Evolutionary conservation across 2,113 vertebrate species (phyloP), one percentile per base, ranked within the genome.

Genomic region (Clarias macrocephalus): DNA sequence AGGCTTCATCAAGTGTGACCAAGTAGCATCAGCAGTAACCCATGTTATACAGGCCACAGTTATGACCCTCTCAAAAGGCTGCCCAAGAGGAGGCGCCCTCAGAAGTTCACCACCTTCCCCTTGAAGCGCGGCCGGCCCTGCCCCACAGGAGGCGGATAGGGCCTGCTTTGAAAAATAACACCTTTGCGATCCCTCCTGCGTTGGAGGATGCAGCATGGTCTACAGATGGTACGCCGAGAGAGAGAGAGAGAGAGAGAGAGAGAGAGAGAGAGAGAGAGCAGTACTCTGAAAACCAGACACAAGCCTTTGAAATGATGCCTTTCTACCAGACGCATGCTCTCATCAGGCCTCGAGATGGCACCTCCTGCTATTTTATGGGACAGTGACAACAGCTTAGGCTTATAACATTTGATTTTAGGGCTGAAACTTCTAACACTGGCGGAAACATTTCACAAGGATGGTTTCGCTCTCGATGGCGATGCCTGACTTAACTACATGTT

Each of bases 131-230:
- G 96, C 95, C 94, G 92, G 95, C 94, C 94, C 95, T 94, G 94
- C 97, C 94, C 97, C 92, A 95, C 97, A 96, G 97, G 97, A 97
- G 97, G 96, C 95, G 91, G 95, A 96, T 94, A 93, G 91, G 92
- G 91, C 89, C 94, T 92, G 97, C 98, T 99, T 98, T 98, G 97
- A 99, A 99, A 99, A 98, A 97, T 96, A 98, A 99, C 97, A 99
- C 97, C 96, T 99, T 97, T 97, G 97, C 98, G 97, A 97, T 98
- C 97, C 96, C 97, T 97, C 95, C 70, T 88, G 96, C 96, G 96
- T 96, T 93, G 96, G 92, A 94, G 96, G 96, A 98, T 96, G 96
- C 96, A 96, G 96, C 93, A 93, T 95, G 96, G 95, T 96, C 96
- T 96, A 96, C 98, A 98, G 97, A 98, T 99, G 97, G 97, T 96